Conservation (phyloP, 1,140 invertebrate genomes). For the Anagrus nilaparvatae region DNA sequence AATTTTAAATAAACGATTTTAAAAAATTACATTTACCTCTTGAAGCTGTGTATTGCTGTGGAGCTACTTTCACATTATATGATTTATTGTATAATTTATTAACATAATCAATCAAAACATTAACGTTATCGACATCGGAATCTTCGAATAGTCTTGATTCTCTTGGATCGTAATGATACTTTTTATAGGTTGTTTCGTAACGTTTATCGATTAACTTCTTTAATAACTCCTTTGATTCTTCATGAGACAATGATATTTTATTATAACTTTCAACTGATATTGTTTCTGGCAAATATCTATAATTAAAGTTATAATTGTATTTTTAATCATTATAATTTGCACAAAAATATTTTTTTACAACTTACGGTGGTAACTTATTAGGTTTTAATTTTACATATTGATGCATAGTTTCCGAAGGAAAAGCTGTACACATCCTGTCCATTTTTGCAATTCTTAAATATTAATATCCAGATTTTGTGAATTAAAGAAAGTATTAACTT, state of each 20-base stretch:
- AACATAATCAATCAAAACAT: constrained; percentile 7
- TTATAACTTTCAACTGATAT: too few species aligned
- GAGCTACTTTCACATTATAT: background rate
- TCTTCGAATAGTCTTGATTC: too few species aligned
- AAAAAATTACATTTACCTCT: too few species aligned
- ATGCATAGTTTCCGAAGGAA: constrained; percentile 4
- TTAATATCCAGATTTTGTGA: background rate
- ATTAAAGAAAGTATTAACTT: too few species aligned
- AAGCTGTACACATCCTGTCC: background rate
- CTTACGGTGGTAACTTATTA: background rate
- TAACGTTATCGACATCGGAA: background rate
- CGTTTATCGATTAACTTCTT: too few species aligned
- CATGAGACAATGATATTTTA: too few species aligned
- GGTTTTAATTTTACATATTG: constrained; percentile 3
- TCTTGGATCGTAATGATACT: background rate
- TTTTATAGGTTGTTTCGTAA: background rate
- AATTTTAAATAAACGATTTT: too few species aligned
- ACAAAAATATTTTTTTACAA: background rate
- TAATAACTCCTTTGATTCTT: too few species aligned
- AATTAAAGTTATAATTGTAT: too few species aligned
- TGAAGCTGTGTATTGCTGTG: background rate
- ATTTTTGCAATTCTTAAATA: constrained; percentile 6
- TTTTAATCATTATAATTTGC: too few species aligned
- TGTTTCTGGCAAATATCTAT: too few species aligned
- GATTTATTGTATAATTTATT: constrained; percentile 6